Conservation (phyloP, 2,113 vertebrate species). For the Falco punctatus region DNA sequence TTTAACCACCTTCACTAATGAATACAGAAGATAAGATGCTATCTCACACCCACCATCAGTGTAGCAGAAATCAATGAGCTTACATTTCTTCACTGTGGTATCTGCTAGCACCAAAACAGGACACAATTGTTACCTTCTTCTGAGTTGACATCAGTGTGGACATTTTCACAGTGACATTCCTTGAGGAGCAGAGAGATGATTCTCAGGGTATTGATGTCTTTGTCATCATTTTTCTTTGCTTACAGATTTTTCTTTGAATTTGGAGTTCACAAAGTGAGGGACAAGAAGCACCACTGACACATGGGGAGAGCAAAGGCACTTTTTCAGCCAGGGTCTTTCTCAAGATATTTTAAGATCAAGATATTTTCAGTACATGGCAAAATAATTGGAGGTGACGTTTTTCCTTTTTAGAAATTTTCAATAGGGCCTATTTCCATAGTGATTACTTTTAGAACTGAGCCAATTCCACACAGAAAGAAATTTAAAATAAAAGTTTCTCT, state of each 20-base stretch:
- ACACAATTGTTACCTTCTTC: neutral
- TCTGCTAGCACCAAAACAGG: neutral
- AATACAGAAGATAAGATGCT: neutral
- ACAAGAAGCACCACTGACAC: neutral
- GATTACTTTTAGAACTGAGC: neutral
- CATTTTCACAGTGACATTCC: neutral
- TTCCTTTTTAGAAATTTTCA: constrained; percentile 12
- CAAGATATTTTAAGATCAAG: constrained; percentile 32
- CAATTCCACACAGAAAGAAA: neutral
- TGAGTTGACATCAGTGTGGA: neutral
- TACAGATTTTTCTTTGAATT: constrained; percentile 9
- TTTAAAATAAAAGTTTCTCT: neutral
- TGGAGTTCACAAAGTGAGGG: neutral
- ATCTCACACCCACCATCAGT: neutral
- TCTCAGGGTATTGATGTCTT: neutral
- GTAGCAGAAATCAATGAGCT: neutral
- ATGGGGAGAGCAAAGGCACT: neutral
- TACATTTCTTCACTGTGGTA: neutral
- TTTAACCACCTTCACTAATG: neutral
- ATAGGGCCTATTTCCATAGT: neutral
- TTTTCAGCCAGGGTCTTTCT: constrained; percentile 10
- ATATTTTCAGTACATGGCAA: constrained; percentile 11
- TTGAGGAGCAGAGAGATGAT: neutral
- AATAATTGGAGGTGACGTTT: constrained; percentile 2
- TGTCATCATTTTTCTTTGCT: neutral